Base-by-base conservation (phyloP, 2,113 vertebrate genomes). In the Mirounga angustirostris region DNA sequence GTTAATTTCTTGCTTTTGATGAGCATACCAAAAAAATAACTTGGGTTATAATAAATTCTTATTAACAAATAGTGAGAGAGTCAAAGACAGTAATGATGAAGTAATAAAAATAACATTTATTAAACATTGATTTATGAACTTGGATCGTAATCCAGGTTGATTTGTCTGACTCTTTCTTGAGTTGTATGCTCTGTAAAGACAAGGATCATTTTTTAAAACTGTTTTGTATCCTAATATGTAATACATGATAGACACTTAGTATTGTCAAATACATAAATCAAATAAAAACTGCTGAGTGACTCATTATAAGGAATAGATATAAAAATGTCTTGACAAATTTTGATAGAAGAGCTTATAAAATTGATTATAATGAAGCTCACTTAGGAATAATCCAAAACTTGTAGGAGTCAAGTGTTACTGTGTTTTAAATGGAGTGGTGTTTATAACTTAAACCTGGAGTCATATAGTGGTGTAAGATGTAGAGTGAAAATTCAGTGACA, bases 401-500 rank as follows among this genome's bases (percentile, higher is more conserved):
- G 28, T 73, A 52, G n/a, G 15, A 86, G 33, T 36, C 50, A 26
- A 1, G 7, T 67, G 58, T 76, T 76, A 76, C 43, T 76, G 7
- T n/a, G 67, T 69, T 69, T 69, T n/a, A 69, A 28, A n/a, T 69
- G 19, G 54, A 69, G n/a, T 19, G 22, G 40, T 16, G 13, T 36
- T 15, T 85, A 0, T 61, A 3, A 16, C 9, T 78, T n/a, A 78
- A 71, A 46, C 56, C 56, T 10, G 9, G 33, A 46, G 8, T 78
- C 33, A 8, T 13, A 2, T 22, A 15, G 21, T 26, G 40, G 7
- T 46, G 0, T 33, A 3, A 22, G 46, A 12, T 36, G 2, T 21
- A 19, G 13, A 28, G 59, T 26, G 33, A 21, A 61, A 69, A n/a
- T 52, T 58, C 81, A 69, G 0, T 2, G 61, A 40, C 61, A 69